These are phyloP conservation scores for Ips typographus DNA, from an alignment of 1,140 invertebrate genomes.

Conservation along the genomic window DNA sequence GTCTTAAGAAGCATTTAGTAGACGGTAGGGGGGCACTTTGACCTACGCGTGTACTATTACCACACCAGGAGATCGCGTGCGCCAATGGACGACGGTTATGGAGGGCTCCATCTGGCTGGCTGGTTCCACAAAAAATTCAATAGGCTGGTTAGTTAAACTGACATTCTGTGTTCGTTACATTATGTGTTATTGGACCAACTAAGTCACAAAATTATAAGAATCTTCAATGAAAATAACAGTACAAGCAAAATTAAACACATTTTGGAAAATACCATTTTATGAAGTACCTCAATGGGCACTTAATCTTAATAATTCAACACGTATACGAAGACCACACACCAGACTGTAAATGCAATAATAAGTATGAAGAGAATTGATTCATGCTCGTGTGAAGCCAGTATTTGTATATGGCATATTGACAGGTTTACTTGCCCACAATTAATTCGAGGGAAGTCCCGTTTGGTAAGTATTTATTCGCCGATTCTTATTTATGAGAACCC, in stretches of 20 bases:
- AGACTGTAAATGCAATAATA: too few relatives aligned
- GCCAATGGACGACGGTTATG: conserved; percentile 40
- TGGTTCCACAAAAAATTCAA: background rate
- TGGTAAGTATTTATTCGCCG: conserved; percentile 24
- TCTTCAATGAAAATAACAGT: too few relatives aligned
- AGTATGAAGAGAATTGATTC: background rate
- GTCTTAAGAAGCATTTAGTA: conserved; percentile 51
- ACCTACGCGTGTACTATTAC: conserved; percentile 48
- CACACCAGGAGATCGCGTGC: conserved; percentile 46
- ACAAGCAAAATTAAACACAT: too few relatives aligned
- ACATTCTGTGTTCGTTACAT: too few relatives aligned
- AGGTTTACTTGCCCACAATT: conserved; percentile 34
- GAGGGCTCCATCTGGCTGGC: conserved; percentile 26
- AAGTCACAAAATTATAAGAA: too few relatives aligned
- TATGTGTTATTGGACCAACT: too few relatives aligned
- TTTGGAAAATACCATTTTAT: too few relatives aligned
- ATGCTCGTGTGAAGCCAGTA: conserved; percentile 19
- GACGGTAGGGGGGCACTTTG: conserved; percentile 40
- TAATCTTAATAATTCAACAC: too few relatives aligned
- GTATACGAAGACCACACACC: too few relatives aligned
- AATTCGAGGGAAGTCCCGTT: conserved; percentile 29
- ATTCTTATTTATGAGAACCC: conserved; percentile 21
- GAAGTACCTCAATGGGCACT: too few relatives aligned
- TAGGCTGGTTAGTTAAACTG: too few relatives aligned
- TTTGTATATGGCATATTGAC: conserved; percentile 27